Percentiles rank a stretch among this genome's conserved stretches.
phyloP scores from a whole-genome alignment of 2,888 invertebrate species.

The Thereva nobilitata region DNA sequence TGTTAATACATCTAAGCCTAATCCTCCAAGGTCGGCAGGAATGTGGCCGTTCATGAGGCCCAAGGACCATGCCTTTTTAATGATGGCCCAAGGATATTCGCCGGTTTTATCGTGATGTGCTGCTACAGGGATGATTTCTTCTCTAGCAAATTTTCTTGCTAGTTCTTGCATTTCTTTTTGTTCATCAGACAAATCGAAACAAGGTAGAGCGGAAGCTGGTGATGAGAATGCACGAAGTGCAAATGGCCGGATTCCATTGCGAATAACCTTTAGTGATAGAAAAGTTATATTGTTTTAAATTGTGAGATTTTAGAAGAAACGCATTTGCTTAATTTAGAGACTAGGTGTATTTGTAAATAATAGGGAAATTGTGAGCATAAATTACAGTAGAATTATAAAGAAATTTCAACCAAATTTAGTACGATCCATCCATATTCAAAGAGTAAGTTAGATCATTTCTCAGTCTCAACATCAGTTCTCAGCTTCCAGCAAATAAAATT shows the following conservation, averaged over 20 bases:
- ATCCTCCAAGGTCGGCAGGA: conserved; percentile 72
- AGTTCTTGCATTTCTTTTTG: conserved; percentile 79
- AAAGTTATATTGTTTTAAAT: background rate
- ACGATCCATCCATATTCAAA: too few relatives aligned
- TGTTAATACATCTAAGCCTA: conserved; percentile 67
- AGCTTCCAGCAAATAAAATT: too few relatives aligned
- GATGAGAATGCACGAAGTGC: conserved; percentile 18
- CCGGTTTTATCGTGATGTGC: conserved; percentile 82
- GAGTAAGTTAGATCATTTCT: too few relatives aligned
- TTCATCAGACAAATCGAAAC: conserved; percentile 53
- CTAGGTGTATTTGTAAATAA: too few relatives aligned
- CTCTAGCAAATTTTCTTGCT: conserved; percentile 82
- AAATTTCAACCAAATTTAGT: too few relatives aligned
- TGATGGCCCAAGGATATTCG: conserved; percentile 85
- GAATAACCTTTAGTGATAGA: conserved; percentile 3
- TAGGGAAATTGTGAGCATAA: too few relatives aligned
- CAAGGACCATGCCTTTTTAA: conserved; percentile 84
- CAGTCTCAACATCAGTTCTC: too few relatives aligned
- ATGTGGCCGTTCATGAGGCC: conserved; percentile 84
- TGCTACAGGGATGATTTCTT: conserved; percentile 85
- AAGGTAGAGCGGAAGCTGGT: conserved; percentile 3
- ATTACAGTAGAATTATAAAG: too few relatives aligned
- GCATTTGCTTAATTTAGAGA: too few relatives aligned
- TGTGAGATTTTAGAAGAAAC: too few relatives aligned
- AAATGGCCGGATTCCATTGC: background rate